Conservation (phyloP, 1,140 invertebrate species). For the Maconellicoccus hirsutus region DNA sequence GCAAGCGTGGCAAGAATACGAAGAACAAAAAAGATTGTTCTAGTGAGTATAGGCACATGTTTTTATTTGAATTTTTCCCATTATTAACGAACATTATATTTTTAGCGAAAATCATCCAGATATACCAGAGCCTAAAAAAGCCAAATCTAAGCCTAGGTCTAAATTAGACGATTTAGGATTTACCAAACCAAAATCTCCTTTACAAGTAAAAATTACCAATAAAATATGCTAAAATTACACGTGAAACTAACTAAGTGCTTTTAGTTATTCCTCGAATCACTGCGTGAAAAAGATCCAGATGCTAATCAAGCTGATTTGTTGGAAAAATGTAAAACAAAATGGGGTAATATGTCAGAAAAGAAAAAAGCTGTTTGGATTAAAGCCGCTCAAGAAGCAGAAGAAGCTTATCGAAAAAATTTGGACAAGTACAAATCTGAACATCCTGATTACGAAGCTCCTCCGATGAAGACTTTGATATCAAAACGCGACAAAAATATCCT, state of each 20-base stretch:
- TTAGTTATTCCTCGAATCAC: background rate
- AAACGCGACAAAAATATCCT: background rate
- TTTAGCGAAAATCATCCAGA: constrained; percentile 1
- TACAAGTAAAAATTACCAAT: too few relatives aligned
- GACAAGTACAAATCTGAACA: background rate
- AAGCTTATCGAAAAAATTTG: background rate
- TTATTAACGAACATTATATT: background rate
- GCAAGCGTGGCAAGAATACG: too few relatives aligned
- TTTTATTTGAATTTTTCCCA: background rate
- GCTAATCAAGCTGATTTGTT: background rate
- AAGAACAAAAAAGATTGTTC: too few relatives aligned
- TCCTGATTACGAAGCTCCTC: background rate
- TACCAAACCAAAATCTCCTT: background rate
- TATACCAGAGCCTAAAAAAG: background rate
- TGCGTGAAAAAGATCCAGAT: background rate
- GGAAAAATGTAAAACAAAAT: background rate
- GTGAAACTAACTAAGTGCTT: background rate
- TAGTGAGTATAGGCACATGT: too few relatives aligned
- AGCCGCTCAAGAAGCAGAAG: background rate
- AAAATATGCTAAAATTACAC: too few relatives aligned
- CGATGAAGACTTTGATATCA: background rate
- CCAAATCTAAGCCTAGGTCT: background rate
- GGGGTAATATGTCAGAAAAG: background rate
- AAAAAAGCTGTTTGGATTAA: constrained; percentile 1
- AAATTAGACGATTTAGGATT: background rate